Base-by-base conservation (phyloP, 2,113 vertebrate species). In the Cheirogaleus medius region DNA sequence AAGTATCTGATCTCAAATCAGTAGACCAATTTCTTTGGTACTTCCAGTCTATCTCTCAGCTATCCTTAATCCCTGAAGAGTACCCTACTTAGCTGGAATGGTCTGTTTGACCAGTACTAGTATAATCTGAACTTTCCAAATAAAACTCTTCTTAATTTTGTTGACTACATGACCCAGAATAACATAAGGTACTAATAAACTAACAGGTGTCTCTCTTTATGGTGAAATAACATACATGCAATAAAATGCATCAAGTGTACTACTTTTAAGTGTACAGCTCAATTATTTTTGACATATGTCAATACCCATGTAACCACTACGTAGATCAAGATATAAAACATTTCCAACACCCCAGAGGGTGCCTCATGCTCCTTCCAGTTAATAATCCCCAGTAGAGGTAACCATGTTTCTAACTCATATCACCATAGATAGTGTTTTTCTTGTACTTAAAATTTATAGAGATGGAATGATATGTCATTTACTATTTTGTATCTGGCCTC, bases 361-460 rank as follows among this genome's bases (percentile, higher is more conserved):
- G 14, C 12, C 60, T 84, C 14, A 39, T 64, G n/a, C 39, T n/a
- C 44, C 77, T 92, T 78, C 39, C 47, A 81, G 15, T 93, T 85
- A 74, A 20, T 58, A 84, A 29, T 47, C 32, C 37, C 34, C 44
- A 64, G 64, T 15, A 85, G 49, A 66, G 6, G 23, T 83, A 84
- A 92, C 63, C 34, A 60, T 86, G 78, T 96, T 86, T 73, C 39
- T 85, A 64, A 86, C 34, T 89, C 76, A 20, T 1, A 69, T 60
- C 58, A 60, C 27, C 49, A 32, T 52, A 56, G 37, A 7, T 80
- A 39, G 49, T 87, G 6, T 82, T 90, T 93, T 95, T 12, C 49
- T 49, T 74, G 6, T 82, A 93, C 21, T 87, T 96, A 39, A 68
- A 81, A 74, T 95, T 44, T 86, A 58, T 85, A 78, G 49, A 87